Base-by-base conservation (phyloP, 2,888 invertebrate genomes). In the Entomobrya proxima region DNA sequence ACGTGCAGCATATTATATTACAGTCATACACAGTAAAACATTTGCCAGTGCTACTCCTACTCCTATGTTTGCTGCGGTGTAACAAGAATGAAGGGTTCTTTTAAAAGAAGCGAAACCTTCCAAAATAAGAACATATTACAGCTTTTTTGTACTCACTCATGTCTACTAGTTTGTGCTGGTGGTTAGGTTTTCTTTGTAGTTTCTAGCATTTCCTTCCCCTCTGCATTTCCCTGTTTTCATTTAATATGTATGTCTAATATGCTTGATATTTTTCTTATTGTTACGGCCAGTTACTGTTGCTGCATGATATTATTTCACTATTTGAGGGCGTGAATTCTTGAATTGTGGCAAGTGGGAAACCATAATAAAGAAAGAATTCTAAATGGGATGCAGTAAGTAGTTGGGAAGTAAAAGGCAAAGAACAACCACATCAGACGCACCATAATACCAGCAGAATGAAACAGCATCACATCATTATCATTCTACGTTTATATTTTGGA, bases 321-420 rank as follows among this genome's bases (percentile, higher is more conserved):
- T 55, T 76, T 50, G 58, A 58, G 64, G 78, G 78, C 78, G 78
- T 79, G 79, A 79, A 69, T 79, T 79, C 52, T 69, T 64, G 79
- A 67, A 55, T 79, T 79, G 79, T 79, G 79, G 79, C 35, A 79
- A 50, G 78, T 67, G 67, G 78, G 69, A 79, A 79, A 79, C 79
- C 79, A 52, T 79, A 79, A 79, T 79, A 79, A 79, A 79, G 52
- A 44, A 69, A 79, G 79, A 64, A 67, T 50, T 52, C 69, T 35
- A 79, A 79, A 79, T 79, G 79, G 79, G 69, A 7, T 69, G 79
- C 32, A 69, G 79, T 69, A 69, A 79, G 79, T 79, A 79, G 69
- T 69, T 21, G 7, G 24, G 40, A 79, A 77, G 50, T 76, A 76
- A 76, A 74, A 58, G 67, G 37, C 67, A 67, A n/a, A n/a, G n/a